Evolutionary conservation across 2,888 invertebrate genomes (phyloP), one percentile per base, ranked within the genome.

Genomic region (Rhingia rostrata): DNA sequence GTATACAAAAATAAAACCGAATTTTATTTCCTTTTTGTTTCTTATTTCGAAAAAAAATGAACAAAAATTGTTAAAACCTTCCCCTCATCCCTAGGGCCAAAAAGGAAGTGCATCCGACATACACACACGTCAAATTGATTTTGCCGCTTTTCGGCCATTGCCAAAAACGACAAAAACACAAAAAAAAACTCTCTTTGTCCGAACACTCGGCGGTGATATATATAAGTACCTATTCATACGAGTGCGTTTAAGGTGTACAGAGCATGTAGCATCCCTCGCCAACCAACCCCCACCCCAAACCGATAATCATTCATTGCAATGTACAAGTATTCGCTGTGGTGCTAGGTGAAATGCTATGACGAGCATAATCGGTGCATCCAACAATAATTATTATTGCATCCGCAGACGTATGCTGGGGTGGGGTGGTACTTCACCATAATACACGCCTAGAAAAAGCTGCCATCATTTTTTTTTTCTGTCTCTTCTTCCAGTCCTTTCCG

Each of bases 341-440:
- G 82, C 83, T 83, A 69, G 83, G 78, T 83, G 73, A 78, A 78
- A 83, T 74, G 83, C 83, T 83, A 83, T 83, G 83, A 78, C 84
- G 84, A 75, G 84, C 84, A 84, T 84, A 84, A 84, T 84, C 84
- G 84, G 74, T 80, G 80, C 75, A 84, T 84, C 84, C 79, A 80
- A 84, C 79, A 84, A 84, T 84, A 84, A 84, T 84, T 84, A 84
- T 84, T 84, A 79, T 84, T 84, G 84, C 84, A 84, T 80, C 84
- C 84, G 80, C 80, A 75, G 84, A 80, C 80, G 73, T 79, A 83
- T 73, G 73, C 58, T 53, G 61, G 83, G 49, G 41, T 79, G 73
- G 66, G 73, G 45, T 69, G 73, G 81, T 69, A 64, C 83, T 73
- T 83, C 39, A 37, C 77, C 82, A 35, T 83, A 78, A 78, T 73